Evolutionary conservation across 2,888 invertebrate species (phyloP).

Genomic region (Ectemnius lituratus): DNA sequence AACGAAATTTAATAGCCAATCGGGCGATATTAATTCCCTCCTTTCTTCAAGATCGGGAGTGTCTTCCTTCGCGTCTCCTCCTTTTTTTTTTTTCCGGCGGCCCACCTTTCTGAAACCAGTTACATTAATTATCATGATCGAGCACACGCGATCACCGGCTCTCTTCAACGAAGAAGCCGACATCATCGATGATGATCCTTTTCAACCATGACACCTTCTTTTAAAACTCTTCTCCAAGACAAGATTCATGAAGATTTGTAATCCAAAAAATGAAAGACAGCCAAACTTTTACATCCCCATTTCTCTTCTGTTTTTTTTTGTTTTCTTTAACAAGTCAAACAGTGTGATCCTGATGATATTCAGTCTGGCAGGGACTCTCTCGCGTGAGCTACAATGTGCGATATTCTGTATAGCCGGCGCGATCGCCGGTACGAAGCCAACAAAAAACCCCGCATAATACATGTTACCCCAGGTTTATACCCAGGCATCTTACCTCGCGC

Average conservation of each 20-base stretch:
- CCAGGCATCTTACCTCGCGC: background rate
- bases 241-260: no score
- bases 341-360: no score
- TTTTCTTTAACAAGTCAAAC: no score
- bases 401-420: no score
- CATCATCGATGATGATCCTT: slow-evolving; percentile 17
- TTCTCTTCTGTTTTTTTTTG: no score
- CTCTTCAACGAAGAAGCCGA: background rate
- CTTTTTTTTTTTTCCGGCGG: background rate
- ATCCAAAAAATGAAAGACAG: no score
- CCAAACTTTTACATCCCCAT: no score
- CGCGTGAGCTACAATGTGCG: no score
- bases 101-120: slow-evolving; percentile 9
- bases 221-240: background rate
- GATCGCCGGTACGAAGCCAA: no score
- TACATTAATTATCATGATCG: slow-evolving; percentile 44
- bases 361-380: no score
- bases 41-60: slow-evolving; percentile 10
- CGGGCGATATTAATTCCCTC: slow-evolving; percentile 34
- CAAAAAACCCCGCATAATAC: slow-evolving; percentile 6
- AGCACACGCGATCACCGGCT: slow-evolving; percentile 16
- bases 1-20: slow-evolving; percentile 38
- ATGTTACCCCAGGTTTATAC: background rate
- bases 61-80: background rate
- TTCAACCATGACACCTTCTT: background rate